Evolutionary conservation across 2,797 vertebrate genomes (phyloP).

Genomic region (Gephyroberyx darwinii): DNA sequence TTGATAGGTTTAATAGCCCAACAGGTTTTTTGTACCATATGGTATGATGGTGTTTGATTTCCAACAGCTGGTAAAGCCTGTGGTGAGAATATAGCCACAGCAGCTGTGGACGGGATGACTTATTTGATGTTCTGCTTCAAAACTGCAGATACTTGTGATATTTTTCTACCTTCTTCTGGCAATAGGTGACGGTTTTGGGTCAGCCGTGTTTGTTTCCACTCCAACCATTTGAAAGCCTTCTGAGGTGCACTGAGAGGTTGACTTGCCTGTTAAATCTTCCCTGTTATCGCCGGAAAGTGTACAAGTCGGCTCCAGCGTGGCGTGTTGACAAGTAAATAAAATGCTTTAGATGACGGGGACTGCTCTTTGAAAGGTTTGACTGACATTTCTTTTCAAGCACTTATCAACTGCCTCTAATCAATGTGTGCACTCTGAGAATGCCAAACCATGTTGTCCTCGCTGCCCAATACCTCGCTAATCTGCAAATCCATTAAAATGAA

Average conservation of each 20-base stretch:
- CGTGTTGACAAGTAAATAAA: background rate
- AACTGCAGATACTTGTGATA: slow-evolving; percentile 26
- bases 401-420: background rate
- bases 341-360: background rate
- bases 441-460: background rate
- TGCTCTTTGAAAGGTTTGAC: background rate
- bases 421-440: background rate
- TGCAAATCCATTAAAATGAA: slow-evolving; percentile 44
- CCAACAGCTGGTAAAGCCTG: slow-evolving; percentile 61
- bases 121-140: slow-evolving; percentile 34
- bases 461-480: background rate
- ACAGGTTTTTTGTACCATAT: slow-evolving; percentile 61
- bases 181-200: background rate
- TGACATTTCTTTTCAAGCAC: background rate
- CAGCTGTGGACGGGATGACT: slow-evolving; percentile 32
- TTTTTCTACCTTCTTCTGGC: slow-evolving; percentile 7
- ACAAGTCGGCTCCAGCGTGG: background rate
- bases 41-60: slow-evolving; percentile 38
- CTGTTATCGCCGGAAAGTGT: background rate
- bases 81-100: slow-evolving; percentile 18
- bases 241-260: background rate
- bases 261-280: background rate
- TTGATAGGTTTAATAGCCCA: slow-evolving; percentile 57
- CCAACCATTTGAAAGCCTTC: background rate
- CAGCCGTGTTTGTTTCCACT: background rate